phyloP scores from a whole-genome alignment of 2,113 vertebrate species.

The Melanocharis versteri region DNA sequence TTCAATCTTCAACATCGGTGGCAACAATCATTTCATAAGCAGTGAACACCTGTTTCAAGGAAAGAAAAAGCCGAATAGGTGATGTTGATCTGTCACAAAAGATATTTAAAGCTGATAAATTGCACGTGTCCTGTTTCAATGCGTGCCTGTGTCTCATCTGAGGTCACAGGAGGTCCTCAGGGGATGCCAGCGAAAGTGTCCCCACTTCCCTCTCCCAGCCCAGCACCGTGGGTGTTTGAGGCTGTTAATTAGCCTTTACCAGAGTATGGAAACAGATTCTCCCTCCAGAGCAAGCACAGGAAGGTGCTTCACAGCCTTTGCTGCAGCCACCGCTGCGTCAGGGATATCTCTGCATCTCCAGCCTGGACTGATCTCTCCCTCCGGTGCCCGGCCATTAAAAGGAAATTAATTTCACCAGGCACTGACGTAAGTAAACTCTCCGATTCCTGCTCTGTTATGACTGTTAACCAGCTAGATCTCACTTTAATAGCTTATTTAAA shows the following conservation, averaged over 20 bases:
- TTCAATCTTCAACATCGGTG: not conserved
- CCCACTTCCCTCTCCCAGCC: rapidly evolving
- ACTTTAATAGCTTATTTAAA: slow-evolving; percentile 61
- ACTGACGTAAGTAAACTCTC: not conserved
- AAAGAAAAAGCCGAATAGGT: not conserved
- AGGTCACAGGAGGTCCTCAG: rapidly evolving
- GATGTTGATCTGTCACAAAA: not conserved
- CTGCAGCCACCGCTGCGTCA: not conserved
- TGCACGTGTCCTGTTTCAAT: rapidly evolving
- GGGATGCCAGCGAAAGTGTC: not conserved
- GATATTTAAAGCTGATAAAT: not conserved
- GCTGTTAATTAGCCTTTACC: not conserved
- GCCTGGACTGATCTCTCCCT: not conserved
- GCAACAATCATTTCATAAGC: not conserved
- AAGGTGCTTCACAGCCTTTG: not conserved
- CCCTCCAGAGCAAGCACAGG: not conserved
- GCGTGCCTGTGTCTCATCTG: not conserved
- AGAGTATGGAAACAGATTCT: not conserved
- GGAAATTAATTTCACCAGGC: slow-evolving; percentile 29
- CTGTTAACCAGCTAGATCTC: slow-evolving; percentile 56
- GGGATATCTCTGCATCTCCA: not conserved
- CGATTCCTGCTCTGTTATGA: slow-evolving; percentile 18
- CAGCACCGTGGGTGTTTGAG: not conserved
- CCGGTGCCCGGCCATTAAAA: not conserved
- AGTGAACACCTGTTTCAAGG: not conserved